These are phyloP conservation scores for Blastobasis adustella DNA, from an alignment of 2,888 invertebrate genomes.

Conservation along the genomic window DNA sequence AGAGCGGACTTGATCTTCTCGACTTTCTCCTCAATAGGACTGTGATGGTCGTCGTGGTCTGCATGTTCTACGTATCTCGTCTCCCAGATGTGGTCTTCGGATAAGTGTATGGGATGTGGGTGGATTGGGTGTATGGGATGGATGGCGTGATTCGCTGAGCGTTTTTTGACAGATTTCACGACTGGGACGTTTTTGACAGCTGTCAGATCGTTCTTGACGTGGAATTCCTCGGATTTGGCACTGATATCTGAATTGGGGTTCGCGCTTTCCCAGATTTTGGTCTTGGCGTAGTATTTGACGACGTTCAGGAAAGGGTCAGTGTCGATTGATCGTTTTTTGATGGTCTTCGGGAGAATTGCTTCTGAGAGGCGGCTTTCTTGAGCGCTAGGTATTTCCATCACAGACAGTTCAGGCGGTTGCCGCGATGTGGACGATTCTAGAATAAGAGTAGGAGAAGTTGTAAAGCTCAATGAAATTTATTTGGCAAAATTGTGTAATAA, in stretches of 20 bases:
- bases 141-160: too few species aligned
- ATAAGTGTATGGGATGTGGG: conserved; percentile 9
- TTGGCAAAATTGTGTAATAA: too few species aligned
- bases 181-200: neutral
- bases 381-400: neutral
- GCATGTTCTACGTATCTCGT: conserved; percentile 24
- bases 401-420: too few species aligned
- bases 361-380: neutral
- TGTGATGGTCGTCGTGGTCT: neutral
- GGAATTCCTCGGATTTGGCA: conserved; percentile 16
- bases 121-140: too few species aligned
- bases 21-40: conserved; percentile 4
- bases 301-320: conserved; percentile 32
- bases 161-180: too few species aligned
- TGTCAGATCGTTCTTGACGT: conserved; percentile 30
- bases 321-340: conserved; percentile 33
- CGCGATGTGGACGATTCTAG: neutral
- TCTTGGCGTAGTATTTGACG: conserved; percentile 46
- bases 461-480: neutral
- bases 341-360: conserved; percentile 10
- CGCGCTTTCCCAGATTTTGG: conserved; percentile 45
- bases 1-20: conserved; percentile 24
- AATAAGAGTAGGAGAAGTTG: neutral
- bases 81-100: conserved; percentile 27
- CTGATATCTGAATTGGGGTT: conserved; percentile 19